Evolutionary conservation across 1,140 invertebrate genomes (phyloP).

Genomic region (Rhyacophila brunnea): DNA sequence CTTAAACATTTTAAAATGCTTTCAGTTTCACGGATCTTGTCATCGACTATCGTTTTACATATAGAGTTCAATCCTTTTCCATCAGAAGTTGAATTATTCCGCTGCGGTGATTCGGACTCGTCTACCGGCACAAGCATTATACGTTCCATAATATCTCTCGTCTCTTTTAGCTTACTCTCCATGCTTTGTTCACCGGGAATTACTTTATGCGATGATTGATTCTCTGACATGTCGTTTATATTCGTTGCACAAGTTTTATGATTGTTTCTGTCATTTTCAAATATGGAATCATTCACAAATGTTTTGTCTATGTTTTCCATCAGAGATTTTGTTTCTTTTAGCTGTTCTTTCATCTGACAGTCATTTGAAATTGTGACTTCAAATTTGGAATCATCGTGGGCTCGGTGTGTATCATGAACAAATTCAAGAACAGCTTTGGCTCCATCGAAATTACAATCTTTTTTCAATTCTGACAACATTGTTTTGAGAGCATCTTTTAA

Average conservation of each 20-base stretch:
- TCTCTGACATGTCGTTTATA: too few relatives aligned
- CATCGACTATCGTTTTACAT: too few relatives aligned
- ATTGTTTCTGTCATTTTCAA: too few relatives aligned
- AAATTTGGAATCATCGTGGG: too few relatives aligned
- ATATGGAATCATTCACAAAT: not conserved
- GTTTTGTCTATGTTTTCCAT: slow-evolving; percentile 9
- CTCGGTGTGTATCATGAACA: not conserved
- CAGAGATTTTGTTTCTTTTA: slow-evolving; percentile 13
- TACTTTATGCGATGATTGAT: too few relatives aligned
- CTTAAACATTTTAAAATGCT: too few relatives aligned
- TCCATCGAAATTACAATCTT: not conserved
- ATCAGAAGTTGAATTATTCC: not conserved
- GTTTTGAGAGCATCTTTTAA: not conserved
- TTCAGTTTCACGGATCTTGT: too few relatives aligned
- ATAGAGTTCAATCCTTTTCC: not conserved
- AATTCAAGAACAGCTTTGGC: not conserved
- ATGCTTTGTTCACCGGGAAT: slow-evolving; percentile 4
- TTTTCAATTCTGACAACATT: not conserved
- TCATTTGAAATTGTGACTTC: not conserved
- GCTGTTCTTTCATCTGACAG: slow-evolving; percentile 4
- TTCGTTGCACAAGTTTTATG: too few relatives aligned
- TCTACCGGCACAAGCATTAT: not conserved
- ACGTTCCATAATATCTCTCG: slow-evolving; percentile 11
- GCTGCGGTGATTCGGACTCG: not conserved
- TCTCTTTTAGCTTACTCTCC: slow-evolving; percentile 16